Evolutionary conservation across 2,797 vertebrate species (phyloP).

Genomic region (Okamejei kenojei): DNA sequence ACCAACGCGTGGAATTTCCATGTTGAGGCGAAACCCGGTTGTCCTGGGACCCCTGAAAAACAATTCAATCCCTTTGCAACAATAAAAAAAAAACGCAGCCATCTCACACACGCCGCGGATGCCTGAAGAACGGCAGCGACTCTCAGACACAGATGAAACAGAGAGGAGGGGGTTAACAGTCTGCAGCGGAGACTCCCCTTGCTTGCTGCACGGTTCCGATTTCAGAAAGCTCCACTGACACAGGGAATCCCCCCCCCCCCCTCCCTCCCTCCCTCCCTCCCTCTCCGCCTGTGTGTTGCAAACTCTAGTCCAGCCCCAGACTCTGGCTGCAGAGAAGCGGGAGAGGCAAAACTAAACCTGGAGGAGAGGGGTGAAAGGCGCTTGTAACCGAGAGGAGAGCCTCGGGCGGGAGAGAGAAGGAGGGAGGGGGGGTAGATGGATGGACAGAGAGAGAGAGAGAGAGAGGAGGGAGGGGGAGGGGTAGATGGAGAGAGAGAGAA

Average conservation of each 20-base stretch:
- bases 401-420: background rate
- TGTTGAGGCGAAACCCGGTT: background rate
- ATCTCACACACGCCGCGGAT: background rate
- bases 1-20: conserved; percentile 10
- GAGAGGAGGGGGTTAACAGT: no score
- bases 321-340: background rate
- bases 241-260: background rate
- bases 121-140: no score
- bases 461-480: background rate
- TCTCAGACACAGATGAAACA: background rate
- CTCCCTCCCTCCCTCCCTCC: background rate
- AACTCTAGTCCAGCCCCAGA: background rate
- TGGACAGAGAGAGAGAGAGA: no score
- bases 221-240: background rate
- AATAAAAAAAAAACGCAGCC: background rate
- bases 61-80: background rate
- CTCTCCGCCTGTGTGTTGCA: background rate
- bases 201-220: background rate
- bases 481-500: background rate
- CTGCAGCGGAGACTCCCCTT: background rate
- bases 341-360: background rate
- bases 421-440: no score
- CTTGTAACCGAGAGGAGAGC: background rate
- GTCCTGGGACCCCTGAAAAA: background rate
- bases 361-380: background rate